A percentile compares a stretch with the other conserved stretches of the same genome.
Conservation (phyloP, 2,797 vertebrate genomes). For the Calcarius lapponicus region DNA sequence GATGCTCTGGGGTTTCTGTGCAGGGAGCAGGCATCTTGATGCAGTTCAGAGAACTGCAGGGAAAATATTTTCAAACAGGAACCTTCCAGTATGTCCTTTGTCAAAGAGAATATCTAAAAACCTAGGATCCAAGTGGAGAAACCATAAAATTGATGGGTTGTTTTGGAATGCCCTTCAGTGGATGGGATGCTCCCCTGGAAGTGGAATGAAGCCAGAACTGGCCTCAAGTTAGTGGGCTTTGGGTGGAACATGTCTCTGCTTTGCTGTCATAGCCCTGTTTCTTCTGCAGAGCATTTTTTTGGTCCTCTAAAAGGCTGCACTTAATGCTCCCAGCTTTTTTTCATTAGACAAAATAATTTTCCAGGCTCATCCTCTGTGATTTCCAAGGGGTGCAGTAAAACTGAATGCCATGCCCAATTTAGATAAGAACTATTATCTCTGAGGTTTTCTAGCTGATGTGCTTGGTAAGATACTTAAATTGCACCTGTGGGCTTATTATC, state of each 20-base stretch:
- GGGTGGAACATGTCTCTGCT: not conserved
- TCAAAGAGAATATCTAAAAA: not conserved
- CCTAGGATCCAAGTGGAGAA: not conserved
- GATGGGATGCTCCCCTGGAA: not conserved
- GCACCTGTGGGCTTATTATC: not conserved
- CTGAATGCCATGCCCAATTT: not conserved
- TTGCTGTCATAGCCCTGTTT: not conserved
- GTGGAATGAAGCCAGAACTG: not conserved
- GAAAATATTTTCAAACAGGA: not conserved
- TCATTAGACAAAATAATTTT: not conserved
- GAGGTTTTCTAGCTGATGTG: not conserved
- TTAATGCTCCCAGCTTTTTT: not conserved
- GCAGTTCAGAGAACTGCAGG: not conserved
- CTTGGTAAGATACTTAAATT: not conserved
- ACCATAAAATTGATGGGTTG: not conserved
- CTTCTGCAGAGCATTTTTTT: not conserved
- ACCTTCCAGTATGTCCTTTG: not conserved
- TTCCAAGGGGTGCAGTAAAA: slow-evolving; percentile 23
- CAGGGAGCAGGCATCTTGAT: not conserved
- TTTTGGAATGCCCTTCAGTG: not conserved
- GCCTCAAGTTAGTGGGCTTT: not conserved
- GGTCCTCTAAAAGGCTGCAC: not conserved
- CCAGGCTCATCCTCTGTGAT: not conserved
- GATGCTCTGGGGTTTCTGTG: not conserved
- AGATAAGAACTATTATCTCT: not conserved